Evolutionary conservation across 2,888 invertebrate genomes (phyloP).

Genomic region (Volucella inanis): DNA sequence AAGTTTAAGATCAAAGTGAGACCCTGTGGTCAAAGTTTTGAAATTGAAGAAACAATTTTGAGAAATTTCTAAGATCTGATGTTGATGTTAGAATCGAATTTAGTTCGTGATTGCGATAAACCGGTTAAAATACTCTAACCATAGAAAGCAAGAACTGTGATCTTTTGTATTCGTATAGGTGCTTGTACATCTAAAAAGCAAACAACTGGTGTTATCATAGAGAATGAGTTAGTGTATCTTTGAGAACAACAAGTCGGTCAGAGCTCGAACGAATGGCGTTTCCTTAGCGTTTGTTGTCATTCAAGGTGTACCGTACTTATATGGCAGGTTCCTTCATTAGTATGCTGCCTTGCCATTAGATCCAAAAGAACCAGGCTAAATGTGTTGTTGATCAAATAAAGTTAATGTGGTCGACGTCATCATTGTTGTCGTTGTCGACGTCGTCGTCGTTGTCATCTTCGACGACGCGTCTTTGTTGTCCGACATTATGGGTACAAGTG

Average conservation of each 20-base stretch:
- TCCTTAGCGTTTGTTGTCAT: slow-evolving; percentile 40
- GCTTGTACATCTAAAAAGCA: slow-evolving; percentile 2
- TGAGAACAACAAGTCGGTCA: slow-evolving; percentile 25
- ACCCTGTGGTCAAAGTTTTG: neutral
- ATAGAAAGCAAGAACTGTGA: slow-evolving; percentile 61
- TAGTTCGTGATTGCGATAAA: slow-evolving; percentile 27
- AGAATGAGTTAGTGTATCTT: slow-evolving; percentile 32
- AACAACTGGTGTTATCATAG: slow-evolving; percentile 19
- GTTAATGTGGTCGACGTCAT: slow-evolving; percentile 19
- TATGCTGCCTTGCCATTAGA: slow-evolving; percentile 53
- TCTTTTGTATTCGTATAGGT: neutral
- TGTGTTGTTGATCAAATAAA: slow-evolving; percentile 21
- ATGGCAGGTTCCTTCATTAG: slow-evolving; percentile 26
- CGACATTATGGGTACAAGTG: neutral
- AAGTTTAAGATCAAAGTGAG: slow-evolving; percentile 44
- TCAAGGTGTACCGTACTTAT: slow-evolving; percentile 35
- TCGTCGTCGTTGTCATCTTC: too few relatives aligned
- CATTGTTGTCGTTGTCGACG: neutral
- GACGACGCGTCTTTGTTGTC: too few relatives aligned
- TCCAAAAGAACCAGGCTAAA: slow-evolving; percentile 35
- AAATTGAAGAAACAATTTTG: neutral
- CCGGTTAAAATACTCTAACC: slow-evolving; percentile 61
- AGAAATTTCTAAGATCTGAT: too few relatives aligned
- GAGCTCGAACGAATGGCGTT: slow-evolving; percentile 7
- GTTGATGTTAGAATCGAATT: too few relatives aligned